Evolutionary conservation across 2,113 vertebrate genomes (phyloP).

Genomic region (Chaetorhynchus papuensis): DNA sequence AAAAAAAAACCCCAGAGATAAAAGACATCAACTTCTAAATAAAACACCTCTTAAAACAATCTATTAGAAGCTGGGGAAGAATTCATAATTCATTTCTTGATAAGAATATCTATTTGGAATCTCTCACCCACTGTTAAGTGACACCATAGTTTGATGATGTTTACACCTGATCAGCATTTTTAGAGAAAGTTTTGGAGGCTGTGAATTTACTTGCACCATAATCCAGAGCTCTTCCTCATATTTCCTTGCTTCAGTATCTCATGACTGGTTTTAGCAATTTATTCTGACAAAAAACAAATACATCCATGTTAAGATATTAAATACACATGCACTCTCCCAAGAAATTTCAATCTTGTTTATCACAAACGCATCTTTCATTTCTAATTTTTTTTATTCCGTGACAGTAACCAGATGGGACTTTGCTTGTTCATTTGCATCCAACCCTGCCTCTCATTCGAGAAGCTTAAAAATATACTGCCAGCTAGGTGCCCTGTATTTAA

Average conservation of each 20-base stretch:
- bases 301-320: conserved; percentile 7
- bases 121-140: neutral
- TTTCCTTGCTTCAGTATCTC: neutral
- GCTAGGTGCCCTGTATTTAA: neutral
- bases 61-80: neutral
- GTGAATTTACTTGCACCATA: neutral
- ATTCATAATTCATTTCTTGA: conserved; percentile 17
- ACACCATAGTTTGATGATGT: neutral
- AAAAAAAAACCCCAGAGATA: neutral
- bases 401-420: neutral
- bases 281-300: conserved; percentile 7
- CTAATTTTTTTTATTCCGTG: conserved; percentile 9
- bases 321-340: neutral
- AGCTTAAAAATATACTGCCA: neutral
- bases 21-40: neutral
- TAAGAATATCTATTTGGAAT: conserved; percentile 10
- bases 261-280: conserved; percentile 18
- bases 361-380: conserved; percentile 27
- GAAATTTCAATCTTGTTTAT: conserved; percentile 39
- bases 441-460: neutral
- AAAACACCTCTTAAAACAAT: neutral
- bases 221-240: neutral
- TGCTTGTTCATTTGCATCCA: conserved; percentile 8
- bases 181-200: neutral
- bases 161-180: conserved; percentile 1